Evolutionary conservation across 2,888 invertebrate species (phyloP).

Genomic region (Xestia sexstrigata): DNA sequence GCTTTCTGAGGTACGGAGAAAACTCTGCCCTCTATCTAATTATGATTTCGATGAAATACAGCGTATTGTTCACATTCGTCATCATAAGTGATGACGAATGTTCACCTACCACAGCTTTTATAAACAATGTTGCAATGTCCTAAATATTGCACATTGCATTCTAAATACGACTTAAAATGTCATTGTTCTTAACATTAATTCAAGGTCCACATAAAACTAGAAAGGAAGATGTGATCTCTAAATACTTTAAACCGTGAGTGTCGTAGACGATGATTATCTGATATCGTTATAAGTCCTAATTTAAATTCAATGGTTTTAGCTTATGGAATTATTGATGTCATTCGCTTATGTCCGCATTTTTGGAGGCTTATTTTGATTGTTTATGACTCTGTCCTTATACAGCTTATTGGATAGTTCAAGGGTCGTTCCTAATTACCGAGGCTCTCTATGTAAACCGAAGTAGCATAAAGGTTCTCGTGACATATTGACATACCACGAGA

Average conservation of each 20-base stretch:
- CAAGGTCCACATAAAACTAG: conserved; percentile 41
- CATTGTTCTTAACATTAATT: conserved; percentile 49
- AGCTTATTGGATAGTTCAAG: background rate
- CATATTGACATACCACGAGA: conserved; percentile 42
- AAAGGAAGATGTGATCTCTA: conserved; percentile 40
- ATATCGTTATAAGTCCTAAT: background rate
- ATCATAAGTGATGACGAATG: background rate
- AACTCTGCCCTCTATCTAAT: background rate
- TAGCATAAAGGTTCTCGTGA: conserved; percentile 6
- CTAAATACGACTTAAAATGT: conserved; percentile 28
- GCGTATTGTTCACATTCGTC: background rate
- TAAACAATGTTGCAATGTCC: conserved; percentile 19
- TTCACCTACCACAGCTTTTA: conserved; percentile 3
- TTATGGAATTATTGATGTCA: background rate
- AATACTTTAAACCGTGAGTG: background rate
- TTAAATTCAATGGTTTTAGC: background rate
- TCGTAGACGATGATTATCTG: background rate
- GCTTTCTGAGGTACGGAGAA: no score
- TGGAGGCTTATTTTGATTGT: background rate
- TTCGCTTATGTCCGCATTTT: background rate
- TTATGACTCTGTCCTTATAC: background rate
- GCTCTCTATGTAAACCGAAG: background rate
- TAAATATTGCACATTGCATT: conserved; percentile 23
- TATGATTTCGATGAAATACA: background rate
- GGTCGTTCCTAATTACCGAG: background rate